These are phyloP conservation scores for Cinclus cinclus DNA, from an alignment of 2,113 vertebrate genomes.

Conservation along the genomic window DNA sequence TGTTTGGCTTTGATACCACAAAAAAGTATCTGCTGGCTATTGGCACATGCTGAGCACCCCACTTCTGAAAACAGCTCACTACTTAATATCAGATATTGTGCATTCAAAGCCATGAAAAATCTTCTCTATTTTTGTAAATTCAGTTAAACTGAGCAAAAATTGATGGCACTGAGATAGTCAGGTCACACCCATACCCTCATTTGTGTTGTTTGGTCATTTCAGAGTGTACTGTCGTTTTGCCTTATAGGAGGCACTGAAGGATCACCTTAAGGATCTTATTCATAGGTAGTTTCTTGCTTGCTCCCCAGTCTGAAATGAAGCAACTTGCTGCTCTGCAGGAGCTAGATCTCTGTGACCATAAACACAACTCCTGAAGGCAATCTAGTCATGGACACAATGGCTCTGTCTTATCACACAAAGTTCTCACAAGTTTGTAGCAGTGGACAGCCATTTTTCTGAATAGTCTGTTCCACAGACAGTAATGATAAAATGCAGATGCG, in stretches of 20 bases:
- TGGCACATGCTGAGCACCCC: not conserved
- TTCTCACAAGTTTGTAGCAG: not conserved
- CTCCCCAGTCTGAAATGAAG: not conserved
- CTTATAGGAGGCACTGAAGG: not conserved
- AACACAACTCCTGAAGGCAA: not conserved
- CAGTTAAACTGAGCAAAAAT: not conserved
- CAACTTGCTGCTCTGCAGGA: accelerated
- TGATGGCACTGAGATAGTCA: not conserved
- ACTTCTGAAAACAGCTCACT: not conserved
- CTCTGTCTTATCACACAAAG: not conserved
- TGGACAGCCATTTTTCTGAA: not conserved
- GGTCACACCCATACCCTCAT: accelerated
- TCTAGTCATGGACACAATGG: not conserved
- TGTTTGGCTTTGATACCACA: not conserved
- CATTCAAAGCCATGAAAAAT: not conserved
- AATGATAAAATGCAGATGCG: not conserved
- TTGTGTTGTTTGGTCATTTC: not conserved
- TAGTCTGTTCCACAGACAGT: not conserved
- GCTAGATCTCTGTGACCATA: not conserved
- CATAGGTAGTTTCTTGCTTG: not conserved
- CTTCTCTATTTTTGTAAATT: not conserved
- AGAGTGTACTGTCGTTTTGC: not conserved
- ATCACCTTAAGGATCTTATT: not conserved
- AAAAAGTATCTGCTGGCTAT: not conserved
- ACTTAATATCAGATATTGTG: not conserved